These are phyloP conservation scores for Serilophus lunatus DNA, from an alignment of 2,113 vertebrate genomes.

Conservation along the genomic window DNA sequence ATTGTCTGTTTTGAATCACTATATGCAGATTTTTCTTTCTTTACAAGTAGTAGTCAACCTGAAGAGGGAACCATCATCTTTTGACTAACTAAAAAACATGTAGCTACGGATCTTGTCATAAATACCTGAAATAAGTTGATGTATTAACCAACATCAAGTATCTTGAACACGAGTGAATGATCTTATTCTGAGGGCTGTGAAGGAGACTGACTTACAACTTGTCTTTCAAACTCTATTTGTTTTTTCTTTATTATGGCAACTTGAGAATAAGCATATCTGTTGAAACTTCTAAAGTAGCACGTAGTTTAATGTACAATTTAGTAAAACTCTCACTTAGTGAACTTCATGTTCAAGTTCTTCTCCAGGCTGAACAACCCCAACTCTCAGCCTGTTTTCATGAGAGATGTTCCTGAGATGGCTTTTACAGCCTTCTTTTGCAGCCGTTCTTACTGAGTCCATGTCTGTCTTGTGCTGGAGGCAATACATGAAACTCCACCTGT, in stretches of 20 bases:
- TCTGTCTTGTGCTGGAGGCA: background rate
- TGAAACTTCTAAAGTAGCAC: background rate
- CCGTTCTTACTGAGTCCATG: accelerated
- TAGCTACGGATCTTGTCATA: background rate
- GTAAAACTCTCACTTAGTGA: background rate
- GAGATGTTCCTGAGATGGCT: background rate
- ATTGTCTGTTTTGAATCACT: background rate
- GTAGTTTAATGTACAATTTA: background rate
- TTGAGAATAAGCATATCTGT: background rate
- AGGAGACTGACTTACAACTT: background rate
- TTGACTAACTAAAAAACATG: background rate
- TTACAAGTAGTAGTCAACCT: background rate
- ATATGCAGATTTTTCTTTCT: background rate
- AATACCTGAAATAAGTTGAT: background rate
- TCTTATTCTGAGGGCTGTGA: background rate
- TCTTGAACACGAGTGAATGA: background rate
- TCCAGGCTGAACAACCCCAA: background rate
- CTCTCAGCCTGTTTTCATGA: background rate
- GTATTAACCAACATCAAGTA: background rate
- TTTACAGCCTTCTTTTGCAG: background rate
- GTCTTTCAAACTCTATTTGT: background rate
- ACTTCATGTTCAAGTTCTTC: background rate
- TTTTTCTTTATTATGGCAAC: background rate
- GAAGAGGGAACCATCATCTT: background rate
- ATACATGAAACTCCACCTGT: background rate